A percentile compares a stretch with the other conserved stretches of the same genome.
Evolutionary conservation across 2,113 vertebrate genomes (phyloP).

Genomic region (Anoura caudifer): DNA sequence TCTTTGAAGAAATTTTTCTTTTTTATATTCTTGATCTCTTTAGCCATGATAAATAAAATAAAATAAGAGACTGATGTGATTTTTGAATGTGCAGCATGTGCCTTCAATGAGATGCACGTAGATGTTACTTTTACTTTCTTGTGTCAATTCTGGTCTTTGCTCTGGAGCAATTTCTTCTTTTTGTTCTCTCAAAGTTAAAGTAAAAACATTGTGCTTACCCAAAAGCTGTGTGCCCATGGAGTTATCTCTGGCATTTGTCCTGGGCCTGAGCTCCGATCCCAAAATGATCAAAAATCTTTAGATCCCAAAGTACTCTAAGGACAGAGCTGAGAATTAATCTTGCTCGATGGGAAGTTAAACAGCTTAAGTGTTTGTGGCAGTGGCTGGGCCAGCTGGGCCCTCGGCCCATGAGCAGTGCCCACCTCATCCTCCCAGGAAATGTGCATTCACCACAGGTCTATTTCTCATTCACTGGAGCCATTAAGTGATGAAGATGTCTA

Average conservation of each 20-base stretch:
- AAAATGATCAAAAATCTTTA: background rate
- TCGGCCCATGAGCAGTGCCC: background rate
- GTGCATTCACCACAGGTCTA: background rate
- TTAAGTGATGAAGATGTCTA: background rate
- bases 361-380: too few relatives aligned
- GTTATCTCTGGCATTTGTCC: background rate
- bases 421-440: background rate
- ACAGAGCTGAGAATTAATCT: background rate
- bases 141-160: background rate
- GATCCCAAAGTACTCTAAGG: background rate
- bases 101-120: background rate
- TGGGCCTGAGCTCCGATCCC: background rate
- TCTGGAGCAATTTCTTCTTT: background rate
- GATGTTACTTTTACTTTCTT: background rate
- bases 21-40: constrained; percentile 41
- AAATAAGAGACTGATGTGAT: background rate
- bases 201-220: background rate
- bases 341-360: background rate
- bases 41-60: background rate
- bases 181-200: background rate
- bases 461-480: background rate
- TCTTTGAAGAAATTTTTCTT: background rate
- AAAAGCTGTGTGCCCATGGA: background rate
- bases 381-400: background rate
- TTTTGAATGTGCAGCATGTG: background rate